Evolutionary conservation across 2,797 vertebrate species (phyloP).

Genomic region (Moxostoma hubbsi): DNA sequence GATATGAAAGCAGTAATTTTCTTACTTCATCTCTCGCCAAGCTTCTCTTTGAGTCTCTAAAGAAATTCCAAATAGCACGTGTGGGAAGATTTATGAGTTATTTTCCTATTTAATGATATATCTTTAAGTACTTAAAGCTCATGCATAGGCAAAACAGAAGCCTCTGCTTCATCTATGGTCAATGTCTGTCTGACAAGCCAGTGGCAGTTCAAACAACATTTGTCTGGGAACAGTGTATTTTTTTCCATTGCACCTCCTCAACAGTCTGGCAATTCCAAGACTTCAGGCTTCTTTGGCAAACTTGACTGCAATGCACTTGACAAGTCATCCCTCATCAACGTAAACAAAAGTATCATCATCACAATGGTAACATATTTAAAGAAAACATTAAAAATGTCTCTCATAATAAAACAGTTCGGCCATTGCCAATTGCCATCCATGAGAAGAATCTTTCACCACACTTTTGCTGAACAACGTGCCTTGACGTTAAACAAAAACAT

Average conservation of each 20-base stretch:
- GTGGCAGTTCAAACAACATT: constrained; percentile 64
- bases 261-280: constrained; percentile 48
- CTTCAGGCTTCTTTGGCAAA: constrained; percentile 2
- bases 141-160: neutral
- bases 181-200: constrained; percentile 62
- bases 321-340: neutral
- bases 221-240: constrained; percentile 49
- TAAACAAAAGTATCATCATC: neutral
- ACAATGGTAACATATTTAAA: constrained; percentile 11
- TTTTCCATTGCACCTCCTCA: constrained; percentile 50
- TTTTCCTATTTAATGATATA: constrained; percentile 38
- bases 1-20: constrained; percentile 49
- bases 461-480: neutral
- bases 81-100: constrained; percentile 37
- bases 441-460: neutral
- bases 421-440: neutral
- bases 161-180: neutral
- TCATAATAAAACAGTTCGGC: neutral
- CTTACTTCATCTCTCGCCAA: constrained; percentile 35
- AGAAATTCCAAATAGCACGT: constrained; percentile 26
- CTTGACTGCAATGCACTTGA: neutral
- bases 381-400: neutral
- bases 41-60: constrained; percentile 23
- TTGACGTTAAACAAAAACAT: neutral
- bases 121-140: constrained; percentile 8